Conservation (phyloP, 2,113 vertebrate genomes). For the Saguinus imperator region DNA sequence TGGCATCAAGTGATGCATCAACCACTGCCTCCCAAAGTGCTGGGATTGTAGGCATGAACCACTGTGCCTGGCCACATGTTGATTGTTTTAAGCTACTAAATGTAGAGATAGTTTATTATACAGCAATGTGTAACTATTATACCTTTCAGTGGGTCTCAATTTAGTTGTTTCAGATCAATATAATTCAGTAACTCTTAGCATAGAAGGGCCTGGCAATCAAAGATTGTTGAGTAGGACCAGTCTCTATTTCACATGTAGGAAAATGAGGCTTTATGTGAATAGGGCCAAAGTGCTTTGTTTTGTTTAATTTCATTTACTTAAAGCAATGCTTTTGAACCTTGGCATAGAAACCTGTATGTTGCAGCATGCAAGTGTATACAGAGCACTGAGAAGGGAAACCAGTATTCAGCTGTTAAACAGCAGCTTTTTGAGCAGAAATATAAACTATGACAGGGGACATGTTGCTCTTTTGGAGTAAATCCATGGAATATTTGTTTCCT, state of each 20-base stretch:
- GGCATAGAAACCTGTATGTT: no score
- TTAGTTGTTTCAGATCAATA: neutral
- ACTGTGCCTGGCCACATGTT: neutral
- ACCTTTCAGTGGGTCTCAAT: neutral
- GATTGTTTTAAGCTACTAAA: neutral
- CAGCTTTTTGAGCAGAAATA: neutral
- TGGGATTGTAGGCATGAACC: no score
- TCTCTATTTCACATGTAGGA: neutral
- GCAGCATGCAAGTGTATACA: neutral
- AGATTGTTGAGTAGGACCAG: neutral
- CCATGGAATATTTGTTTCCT: neutral
- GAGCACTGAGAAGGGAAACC: neutral
- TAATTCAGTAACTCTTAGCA: neutral
- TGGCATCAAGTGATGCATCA: no score
- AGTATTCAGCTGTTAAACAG: neutral
- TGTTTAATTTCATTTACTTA: neutral
- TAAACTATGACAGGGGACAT: neutral
- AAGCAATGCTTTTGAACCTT: neutral
- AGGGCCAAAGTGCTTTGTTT: neutral
- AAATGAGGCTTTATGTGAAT: neutral
- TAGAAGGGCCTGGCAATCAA: neutral
- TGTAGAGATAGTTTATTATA: neutral
- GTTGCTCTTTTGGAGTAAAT: neutral
- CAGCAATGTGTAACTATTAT: neutral
- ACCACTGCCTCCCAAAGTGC: no score